Evolutionary conservation across 2,113 vertebrate species (phyloP).

Genomic region (Zosterops japonicus): DNA sequence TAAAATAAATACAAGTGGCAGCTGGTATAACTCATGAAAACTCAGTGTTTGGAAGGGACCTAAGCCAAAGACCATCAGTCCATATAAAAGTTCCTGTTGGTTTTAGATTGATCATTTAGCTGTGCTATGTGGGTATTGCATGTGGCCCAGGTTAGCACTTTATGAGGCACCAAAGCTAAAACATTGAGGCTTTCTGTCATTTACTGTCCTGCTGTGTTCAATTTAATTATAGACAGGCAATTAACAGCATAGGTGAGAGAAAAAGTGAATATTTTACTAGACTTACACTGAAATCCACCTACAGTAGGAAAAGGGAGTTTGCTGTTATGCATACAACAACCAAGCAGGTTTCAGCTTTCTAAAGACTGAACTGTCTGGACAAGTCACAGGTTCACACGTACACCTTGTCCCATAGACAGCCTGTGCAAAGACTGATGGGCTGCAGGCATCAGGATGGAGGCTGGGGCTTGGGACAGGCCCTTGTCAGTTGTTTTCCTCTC

Average conservation of each 20-base stretch:
- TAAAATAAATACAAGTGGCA: conserved; percentile 53
- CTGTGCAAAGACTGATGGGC: background rate
- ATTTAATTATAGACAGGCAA: conserved; percentile 1
- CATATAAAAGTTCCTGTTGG: conserved; percentile 15
- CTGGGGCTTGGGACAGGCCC: background rate
- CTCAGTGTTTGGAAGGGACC: background rate
- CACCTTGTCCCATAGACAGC: background rate
- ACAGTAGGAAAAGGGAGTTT: background rate
- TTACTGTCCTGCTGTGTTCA: conserved; percentile 25
- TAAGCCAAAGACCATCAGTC: conserved; percentile 11
- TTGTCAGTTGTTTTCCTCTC: accelerated
- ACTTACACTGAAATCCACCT: background rate
- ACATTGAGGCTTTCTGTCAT: background rate
- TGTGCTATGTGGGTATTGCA: background rate
- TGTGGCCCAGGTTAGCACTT: background rate
- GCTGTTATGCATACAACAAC: background rate
- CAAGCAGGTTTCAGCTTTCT: background rate
- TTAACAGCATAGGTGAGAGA: conserved; percentile 20
- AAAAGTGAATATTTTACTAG: background rate
- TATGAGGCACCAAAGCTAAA: background rate
- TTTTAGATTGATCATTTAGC: conserved; percentile 40
- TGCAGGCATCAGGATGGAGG: background rate
- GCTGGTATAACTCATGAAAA: conserved; percentile 35
- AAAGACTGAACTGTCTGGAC: background rate
- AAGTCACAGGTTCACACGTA: accelerated